Conservation (phyloP, 2,888 invertebrate genomes). For the Trichopoda pennipes region DNA sequence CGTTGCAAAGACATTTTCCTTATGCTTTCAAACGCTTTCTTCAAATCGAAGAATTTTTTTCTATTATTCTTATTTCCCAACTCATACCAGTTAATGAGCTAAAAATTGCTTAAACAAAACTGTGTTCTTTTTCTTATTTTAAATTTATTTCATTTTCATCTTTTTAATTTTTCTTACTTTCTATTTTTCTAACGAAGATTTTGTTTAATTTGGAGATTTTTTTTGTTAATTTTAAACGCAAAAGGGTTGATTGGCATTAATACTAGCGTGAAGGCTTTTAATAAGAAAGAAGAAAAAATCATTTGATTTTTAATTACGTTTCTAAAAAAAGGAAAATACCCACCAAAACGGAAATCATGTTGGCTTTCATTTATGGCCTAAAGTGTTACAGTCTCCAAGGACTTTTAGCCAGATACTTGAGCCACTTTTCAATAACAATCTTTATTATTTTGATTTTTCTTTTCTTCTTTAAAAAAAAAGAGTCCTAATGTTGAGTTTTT, state of each 20-base stretch:
- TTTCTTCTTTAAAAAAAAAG: conserved; percentile 5
- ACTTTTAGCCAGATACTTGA: conserved; percentile 66
- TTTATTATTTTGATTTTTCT: conserved; percentile 29
- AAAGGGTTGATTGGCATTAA: conserved; percentile 65
- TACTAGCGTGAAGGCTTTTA: conserved; percentile 53
- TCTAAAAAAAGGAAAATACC: neutral
- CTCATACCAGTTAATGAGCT: conserved; percentile 70
- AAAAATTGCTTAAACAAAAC: conserved; percentile 61
- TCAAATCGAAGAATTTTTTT: conserved; percentile 28
- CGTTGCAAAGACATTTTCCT: conserved; percentile 65
- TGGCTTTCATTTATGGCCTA: conserved; percentile 56
- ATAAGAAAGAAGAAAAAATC: conserved; percentile 59
- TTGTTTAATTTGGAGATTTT: conserved; percentile 48
- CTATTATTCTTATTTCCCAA: neutral
- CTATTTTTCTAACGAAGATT: conserved; percentile 67
- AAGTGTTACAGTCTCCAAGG: conserved; percentile 69
- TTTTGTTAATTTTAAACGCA: neutral
- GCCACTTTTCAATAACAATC: conserved; percentile 64
- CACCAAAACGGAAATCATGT: conserved; percentile 59
- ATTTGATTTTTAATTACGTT: conserved; percentile 72
- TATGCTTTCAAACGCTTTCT: conserved; percentile 32
- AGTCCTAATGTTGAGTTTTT: conserved; percentile 59
- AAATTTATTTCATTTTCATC: conserved; percentile 52
- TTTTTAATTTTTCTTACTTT: conserved; percentile 46
- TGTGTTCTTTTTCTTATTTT: conserved; percentile 30